Evolutionary conservation across 2,113 vertebrate genomes (phyloP), one percentile per base, ranked within the genome.

Genomic region (Ancistrus triradiatus): DNA sequence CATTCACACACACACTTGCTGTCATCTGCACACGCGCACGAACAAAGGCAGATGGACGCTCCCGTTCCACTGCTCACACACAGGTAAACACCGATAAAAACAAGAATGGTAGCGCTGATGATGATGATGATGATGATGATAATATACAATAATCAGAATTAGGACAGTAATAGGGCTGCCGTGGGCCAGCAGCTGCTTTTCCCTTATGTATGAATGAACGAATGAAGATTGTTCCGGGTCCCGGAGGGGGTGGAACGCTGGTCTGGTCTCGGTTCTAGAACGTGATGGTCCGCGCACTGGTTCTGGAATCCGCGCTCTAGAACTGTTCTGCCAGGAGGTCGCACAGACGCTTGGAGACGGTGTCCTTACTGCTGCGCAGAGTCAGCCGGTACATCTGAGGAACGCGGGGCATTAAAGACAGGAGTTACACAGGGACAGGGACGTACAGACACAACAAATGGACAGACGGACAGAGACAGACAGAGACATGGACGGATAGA

Each of bases 311-410:
- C 47, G 55, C 10, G 44, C 47, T 81, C 79, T 84, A 88, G 79
- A 88, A 91, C 83, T 95, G 93, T 75, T 92, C 78, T 5, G 93
- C 87, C 76, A 95, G 81, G 73, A 95, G 85, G 70, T 93, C 92
- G 10, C 93, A 95, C 63, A 95, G 84, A 74, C 92, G 91, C 75
- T 75, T 83, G 42, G 93, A 93, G 37, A 95, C 92, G 0, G 88
- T 79, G 76, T 95, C 93, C 85, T 94, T 95, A 85, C 93, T 95
- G 88, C 90, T 91, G 72, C 93, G 91, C 73, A 95, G 85, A 18
- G 93, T 95, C 75, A 95, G 86, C 38, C 93, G 90, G 74, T 93
- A 95, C 93, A 95, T 95, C 93, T 94, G 79, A 7, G n/a, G n/a
- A n/a, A n/a, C n/a, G n/a, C n/a, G n/a, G n/a, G n/a, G n/a, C n/a